Base-by-base conservation (phyloP, 1,140 invertebrate genomes). In the Cheumatopsyche charites region DNA sequence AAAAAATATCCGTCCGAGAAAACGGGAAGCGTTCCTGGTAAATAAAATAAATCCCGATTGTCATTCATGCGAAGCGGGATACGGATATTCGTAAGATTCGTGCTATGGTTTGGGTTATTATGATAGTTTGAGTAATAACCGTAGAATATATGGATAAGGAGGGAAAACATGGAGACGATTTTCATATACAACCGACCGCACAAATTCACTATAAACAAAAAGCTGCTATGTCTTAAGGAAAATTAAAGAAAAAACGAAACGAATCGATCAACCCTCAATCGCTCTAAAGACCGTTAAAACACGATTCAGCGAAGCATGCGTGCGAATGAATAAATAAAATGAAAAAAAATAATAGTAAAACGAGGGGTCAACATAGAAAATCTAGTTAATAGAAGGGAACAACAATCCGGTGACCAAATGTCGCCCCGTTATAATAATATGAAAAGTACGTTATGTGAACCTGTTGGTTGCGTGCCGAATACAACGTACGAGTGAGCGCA, bases 21-120 rank as follows among this genome's bases (percentile, higher is more conserved):
- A 43, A 13, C n/a, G 26, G 62, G 62, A 63, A 45, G 17, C 41
- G 29, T 36, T 36, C 29, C 29, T 36, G 52, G 68, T 52, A 73
- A 68, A 72, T 67, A 72, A 72, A 75, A 75, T 75, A 75, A 75
- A 75, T 72, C 70, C 73, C 67, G 43, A 75, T 75, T 75, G 70
- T 75, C 70, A 75, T 70, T 70, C 73, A 70, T 75, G 70, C 67
- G 70, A 62, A 19, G 19, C 47, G 67, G 67, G 43, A 70, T 49
- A n/a, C 62, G 21, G 26, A 61, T 71, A 52, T 70, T 41, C 41
- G n/a, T 19, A 25, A 43, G 42, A 7, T 25, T 9, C 26, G 62
- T 3, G 21, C 23, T 4, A 17, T 36, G 62, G 36, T 25, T 7
- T 17, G 70, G 70, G 36, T 43, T 49, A 63, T 49, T 47, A 19